Conservation (phyloP, 2,113 vertebrate species). For the Muntiacus reevesi region DNA sequence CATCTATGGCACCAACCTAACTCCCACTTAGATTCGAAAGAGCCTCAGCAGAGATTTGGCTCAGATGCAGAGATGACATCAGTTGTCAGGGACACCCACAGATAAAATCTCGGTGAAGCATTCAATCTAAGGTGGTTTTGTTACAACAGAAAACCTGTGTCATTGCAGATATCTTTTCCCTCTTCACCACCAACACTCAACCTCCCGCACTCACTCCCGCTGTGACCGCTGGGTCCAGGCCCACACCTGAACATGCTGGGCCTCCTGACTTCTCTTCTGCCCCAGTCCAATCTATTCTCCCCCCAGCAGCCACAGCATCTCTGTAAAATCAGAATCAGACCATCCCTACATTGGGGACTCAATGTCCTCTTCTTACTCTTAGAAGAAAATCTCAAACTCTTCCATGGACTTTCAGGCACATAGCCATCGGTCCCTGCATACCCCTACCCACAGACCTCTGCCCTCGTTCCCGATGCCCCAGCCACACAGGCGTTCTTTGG, state of each 20-base stretch:
- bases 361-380: not conserved
- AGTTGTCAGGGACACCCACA: not conserved
- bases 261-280: no score
- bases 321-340: not conserved
- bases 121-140: not conserved
- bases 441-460: not conserved
- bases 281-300: not conserved
- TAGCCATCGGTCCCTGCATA: no score
- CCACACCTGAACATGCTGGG: not conserved
- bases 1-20: not conserved
- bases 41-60: not conserved
- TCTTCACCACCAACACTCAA: not conserved
- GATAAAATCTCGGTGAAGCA: not conserved
- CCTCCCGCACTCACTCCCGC: not conserved
- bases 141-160: not conserved
- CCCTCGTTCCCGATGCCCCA: not conserved
- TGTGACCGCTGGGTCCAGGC: not conserved
- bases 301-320: not conserved
- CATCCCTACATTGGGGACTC: not conserved
- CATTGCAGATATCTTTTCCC: no score
- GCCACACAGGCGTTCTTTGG: no score
- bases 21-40: not conserved
- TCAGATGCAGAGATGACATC: not conserved
- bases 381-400: not conserved
- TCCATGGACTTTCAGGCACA: not conserved